phyloP scores from a whole-genome alignment of 1,140 invertebrate genomes.

The Nebria ingens region DNA sequence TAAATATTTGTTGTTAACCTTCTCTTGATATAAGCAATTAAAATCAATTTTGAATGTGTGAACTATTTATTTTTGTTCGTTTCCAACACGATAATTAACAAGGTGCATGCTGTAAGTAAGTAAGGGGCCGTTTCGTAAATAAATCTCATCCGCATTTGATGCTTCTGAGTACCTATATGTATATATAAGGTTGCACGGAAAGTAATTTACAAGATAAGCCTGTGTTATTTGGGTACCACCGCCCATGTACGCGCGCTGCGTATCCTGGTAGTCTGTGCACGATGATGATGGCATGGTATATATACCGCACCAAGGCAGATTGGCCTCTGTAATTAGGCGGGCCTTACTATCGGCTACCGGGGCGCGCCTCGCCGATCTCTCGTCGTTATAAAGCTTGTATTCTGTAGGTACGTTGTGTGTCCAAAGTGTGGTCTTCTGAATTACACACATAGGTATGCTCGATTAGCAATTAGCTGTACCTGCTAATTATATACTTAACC shows the following conservation, averaged over 20 bases:
- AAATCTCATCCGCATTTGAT: no score
- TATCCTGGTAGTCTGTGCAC: background rate
- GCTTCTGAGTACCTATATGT: no score
- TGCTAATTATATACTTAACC: background rate
- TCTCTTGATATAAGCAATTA: no score
- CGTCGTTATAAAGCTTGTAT: background rate
- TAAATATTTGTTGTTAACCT: no score
- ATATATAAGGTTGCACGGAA: no score
- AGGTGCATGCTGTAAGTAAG: no score
- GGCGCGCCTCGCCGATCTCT: background rate
- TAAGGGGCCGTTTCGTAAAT: no score
- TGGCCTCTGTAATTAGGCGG: background rate
- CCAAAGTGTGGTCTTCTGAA: background rate
- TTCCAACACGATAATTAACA: no score
- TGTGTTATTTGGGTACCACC: background rate
- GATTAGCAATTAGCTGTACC: background rate
- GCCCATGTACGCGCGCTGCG: background rate
- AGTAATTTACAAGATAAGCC: background rate
- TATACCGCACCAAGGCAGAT: background rate
- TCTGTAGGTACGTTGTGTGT: background rate
- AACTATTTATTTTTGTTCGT: no score
- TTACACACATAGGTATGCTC: background rate
- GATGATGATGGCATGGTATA: background rate
- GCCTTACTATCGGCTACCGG: background rate
- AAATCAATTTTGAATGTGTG: no score